Conservation (phyloP, 1,140 invertebrate genomes). For the Lucilia cuprina region DNA sequence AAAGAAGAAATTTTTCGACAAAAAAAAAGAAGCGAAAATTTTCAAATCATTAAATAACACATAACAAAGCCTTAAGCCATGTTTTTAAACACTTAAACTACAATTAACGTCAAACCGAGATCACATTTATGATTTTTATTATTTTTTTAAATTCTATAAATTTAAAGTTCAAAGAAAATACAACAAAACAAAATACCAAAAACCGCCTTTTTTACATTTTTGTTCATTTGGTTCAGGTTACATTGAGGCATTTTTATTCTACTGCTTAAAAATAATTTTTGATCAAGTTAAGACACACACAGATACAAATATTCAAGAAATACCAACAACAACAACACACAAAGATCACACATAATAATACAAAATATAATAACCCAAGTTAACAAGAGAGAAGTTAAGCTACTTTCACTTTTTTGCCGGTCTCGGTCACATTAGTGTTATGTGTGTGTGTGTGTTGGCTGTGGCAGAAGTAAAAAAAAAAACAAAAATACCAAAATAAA, state of each 20-base stretch:
- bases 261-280: background rate
- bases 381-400: constrained; percentile 27
- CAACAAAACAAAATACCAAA: constrained; percentile 29
- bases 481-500: background rate
- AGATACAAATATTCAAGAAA: background rate
- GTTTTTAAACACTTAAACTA: background rate
- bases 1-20: background rate
- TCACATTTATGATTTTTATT: background rate
- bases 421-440: background rate
- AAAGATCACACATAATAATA: background rate
- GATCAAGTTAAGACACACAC: background rate
- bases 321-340: background rate
- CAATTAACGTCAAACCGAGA: background rate
- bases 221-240: background rate
- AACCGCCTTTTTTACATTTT: background rate
- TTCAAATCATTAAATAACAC: background rate
- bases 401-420: constrained; percentile 34
- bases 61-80: background rate
- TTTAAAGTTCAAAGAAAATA: background rate
- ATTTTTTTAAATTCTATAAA: background rate
- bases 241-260: background rate
- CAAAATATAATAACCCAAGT: constrained; percentile 8
- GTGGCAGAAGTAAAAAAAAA: constrained; percentile 12
- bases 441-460: too few relatives aligned
- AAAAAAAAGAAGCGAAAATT: too few relatives aligned